Conservation (phyloP, 2,888 invertebrate genomes). For the Apotomis turbidana region DNA sequence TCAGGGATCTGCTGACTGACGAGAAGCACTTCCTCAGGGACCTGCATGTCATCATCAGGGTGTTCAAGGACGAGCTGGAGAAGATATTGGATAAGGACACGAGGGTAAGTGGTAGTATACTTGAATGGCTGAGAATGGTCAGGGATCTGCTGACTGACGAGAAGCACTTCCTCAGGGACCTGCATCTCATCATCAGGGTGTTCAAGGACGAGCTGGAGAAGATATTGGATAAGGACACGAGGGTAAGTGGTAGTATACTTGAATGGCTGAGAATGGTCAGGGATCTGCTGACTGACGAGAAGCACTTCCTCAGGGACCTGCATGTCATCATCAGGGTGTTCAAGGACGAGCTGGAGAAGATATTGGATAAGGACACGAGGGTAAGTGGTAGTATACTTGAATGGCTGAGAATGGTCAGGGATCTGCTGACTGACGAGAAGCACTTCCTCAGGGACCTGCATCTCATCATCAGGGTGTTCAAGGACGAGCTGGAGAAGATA, state of each 20-base stretch:
- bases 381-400: conserved; percentile 73
- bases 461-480: conserved; percentile 97
- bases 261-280: no score
- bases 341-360: conserved; percentile 90
- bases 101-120: conserved; percentile 77
- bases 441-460: conserved; percentile 95
- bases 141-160: conserved; percentile 96
- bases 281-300: conserved; percentile 97
- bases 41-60: conserved; percentile 97
- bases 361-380: conserved; percentile 83
- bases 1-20: conserved; percentile 92
- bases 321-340: conserved; percentile 98
- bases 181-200: conserved; percentile 98
- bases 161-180: conserved; percentile 93
- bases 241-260: conserved; percentile 81
- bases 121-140: no score
- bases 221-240: conserved; percentile 84
- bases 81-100: conserved; percentile 85
- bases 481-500: conserved; percentile 90
- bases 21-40: conserved; percentile 96
- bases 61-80: conserved; percentile 93
- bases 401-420: conserved; percentile 72
- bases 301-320: conserved; percentile 94
- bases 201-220: conserved; percentile 93
- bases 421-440: conserved; percentile 95